phyloP scores from a whole-genome alignment of 2,113 vertebrate species.

The Motacilla alba region DNA sequence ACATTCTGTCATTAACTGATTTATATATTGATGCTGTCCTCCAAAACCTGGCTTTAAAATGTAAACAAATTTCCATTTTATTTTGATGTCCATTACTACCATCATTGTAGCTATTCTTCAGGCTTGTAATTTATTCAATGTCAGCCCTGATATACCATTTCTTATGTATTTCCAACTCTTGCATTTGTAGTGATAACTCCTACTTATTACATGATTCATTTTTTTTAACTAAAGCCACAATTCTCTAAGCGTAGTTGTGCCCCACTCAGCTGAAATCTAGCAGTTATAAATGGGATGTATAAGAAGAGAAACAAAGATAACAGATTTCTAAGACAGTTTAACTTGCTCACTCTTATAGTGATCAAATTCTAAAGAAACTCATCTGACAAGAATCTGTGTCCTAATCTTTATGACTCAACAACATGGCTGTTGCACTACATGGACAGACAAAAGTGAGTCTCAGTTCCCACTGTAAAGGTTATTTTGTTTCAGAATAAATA shows the following conservation, averaged over 20 bases:
- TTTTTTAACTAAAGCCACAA: neutral
- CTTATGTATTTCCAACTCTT: neutral
- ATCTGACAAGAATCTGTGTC: neutral
- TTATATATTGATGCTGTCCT: neutral
- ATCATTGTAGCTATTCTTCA: neutral
- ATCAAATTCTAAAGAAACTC: neutral
- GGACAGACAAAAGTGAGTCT: neutral
- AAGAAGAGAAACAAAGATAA: neutral
- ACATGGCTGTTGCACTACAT: neutral
- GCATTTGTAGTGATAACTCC: neutral
- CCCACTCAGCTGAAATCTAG: neutral
- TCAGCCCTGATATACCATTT: neutral
- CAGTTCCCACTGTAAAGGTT: neutral
- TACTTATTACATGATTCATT: neutral
- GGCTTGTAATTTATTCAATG: neutral
- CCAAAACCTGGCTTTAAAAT: neutral
- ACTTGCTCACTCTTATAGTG: neutral
- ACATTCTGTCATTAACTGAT: neutral
- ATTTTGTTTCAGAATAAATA: constrained; percentile 46
- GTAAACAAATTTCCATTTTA: neutral
- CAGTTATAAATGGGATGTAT: neutral
- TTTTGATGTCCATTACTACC: neutral
- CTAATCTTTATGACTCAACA: neutral
- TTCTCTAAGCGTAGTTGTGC: neutral
- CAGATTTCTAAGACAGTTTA: neutral